Percentiles rank a stretch among this genome's conserved stretches.
Evolutionary conservation across 1,140 invertebrate species (phyloP).

Genomic region (Drosophila bocki): DNA sequence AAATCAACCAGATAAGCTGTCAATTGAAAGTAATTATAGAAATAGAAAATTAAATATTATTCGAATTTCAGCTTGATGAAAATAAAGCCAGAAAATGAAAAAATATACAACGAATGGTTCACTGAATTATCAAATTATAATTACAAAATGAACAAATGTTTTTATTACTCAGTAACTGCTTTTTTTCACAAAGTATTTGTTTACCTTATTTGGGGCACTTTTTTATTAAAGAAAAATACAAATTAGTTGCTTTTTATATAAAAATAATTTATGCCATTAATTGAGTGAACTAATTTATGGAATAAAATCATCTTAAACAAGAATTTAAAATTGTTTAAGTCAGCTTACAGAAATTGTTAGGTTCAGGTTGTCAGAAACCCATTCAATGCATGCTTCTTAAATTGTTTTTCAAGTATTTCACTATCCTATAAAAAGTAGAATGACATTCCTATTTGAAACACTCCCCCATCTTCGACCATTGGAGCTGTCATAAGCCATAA

Average conservation of each 20-base stretch:
- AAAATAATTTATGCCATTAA: background rate
- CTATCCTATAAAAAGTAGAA: background rate
- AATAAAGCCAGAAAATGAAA: background rate
- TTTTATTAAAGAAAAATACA: background rate
- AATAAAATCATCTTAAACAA: background rate
- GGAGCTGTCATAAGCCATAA: slow-evolving; percentile 24
- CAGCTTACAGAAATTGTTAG: background rate
- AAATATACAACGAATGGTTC: background rate
- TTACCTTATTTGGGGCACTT: background rate
- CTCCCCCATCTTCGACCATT: background rate
- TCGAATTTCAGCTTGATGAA: slow-evolving; percentile 4
- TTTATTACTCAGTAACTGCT: background rate
- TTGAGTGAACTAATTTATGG: background rate
- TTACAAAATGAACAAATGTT: slow-evolving; percentile 7
- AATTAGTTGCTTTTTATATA: background rate
- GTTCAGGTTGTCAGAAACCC: background rate
- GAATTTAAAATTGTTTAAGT: background rate
- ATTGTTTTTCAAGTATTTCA: background rate
- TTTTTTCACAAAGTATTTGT: background rate
- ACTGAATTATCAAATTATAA: slow-evolving; percentile 19
- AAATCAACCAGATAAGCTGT: slow-evolving; percentile 17
- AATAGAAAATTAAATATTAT: slow-evolving; percentile 6
- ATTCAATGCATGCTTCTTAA: background rate
- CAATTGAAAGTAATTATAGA: slow-evolving; percentile 8
- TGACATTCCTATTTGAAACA: slow-evolving; percentile 3